These are phyloP conservation scores for Amphilophus citrinellus DNA, from an alignment of 2,113 vertebrate genomes.

Conservation along the genomic window DNA sequence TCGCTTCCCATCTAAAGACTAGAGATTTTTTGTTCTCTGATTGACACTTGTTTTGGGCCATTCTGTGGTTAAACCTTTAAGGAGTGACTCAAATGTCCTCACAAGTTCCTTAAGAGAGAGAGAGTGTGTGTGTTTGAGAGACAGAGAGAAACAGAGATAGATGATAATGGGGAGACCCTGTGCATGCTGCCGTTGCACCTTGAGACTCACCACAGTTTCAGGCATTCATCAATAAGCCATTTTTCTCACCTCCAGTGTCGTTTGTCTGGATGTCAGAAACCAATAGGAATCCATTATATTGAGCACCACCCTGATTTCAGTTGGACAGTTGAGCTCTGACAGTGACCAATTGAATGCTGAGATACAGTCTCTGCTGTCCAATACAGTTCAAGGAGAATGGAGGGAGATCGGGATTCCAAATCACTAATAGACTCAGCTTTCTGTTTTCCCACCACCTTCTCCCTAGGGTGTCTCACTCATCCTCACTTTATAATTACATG, in stretches of 20 bases:
- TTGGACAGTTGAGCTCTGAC: constrained; percentile 59
- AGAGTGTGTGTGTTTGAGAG: background rate
- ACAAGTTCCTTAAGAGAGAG: background rate
- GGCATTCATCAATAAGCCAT: constrained; percentile 68
- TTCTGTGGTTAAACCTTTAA: background rate
- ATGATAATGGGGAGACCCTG: background rate
- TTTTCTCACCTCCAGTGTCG: constrained; percentile 51
- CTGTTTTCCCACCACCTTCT: background rate
- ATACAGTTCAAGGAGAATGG: constrained; percentile 62
- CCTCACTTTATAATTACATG: background rate
- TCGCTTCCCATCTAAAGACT: background rate
- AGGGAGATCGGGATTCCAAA: constrained; percentile 53
- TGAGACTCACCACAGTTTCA: constrained; percentile 34
- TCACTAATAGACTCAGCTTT: constrained; percentile 56
- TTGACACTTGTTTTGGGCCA: background rate
- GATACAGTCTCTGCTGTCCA: constrained; percentile 59
- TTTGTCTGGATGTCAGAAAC: constrained; percentile 70
- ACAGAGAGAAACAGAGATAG: background rate
- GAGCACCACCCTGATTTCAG: constrained; percentile 61
- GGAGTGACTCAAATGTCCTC: background rate
- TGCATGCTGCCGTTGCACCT: background rate
- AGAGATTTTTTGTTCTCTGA: background rate
- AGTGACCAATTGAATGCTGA: constrained; percentile 67
- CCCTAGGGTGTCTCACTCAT: background rate
- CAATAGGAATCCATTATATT: constrained; percentile 77